A percentile compares a stretch with the other conserved stretches of the same genome.
phyloP scores from a whole-genome alignment of 2,888 invertebrate genomes.

The Sarcophaga caerulescens region DNA sequence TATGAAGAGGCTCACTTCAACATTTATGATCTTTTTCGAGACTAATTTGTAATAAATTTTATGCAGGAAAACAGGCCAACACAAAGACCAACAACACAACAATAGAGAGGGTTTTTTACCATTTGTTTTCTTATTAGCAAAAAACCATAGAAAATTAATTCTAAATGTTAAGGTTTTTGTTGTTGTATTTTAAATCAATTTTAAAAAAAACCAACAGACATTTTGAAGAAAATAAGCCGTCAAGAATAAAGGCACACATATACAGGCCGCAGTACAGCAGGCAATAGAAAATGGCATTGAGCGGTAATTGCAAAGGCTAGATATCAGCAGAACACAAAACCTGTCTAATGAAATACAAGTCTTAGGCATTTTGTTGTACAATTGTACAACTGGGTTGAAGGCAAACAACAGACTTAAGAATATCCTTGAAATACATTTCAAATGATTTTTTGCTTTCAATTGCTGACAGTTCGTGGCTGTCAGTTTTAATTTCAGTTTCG shows the following conservation, averaged over 20 bases:
- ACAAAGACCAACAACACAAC: not conserved
- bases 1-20: not conserved
- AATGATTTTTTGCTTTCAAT: not conserved
- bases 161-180: not conserved
- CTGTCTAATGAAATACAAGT: slow-evolving; percentile 52
- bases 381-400: not conserved
- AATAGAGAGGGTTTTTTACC: not conserved
- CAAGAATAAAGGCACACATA: not conserved
- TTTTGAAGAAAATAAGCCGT: slow-evolving; percentile 12
- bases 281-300: not conserved
- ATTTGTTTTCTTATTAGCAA: no score
- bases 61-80: not conserved
- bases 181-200: not conserved
- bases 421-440: slow-evolving; percentile 1
- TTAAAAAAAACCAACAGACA: not conserved
- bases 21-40: not conserved
- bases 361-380: not conserved
- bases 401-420: not conserved
- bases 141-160: no score
- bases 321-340: slow-evolving; percentile 14
- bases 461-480: not conserved
- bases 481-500: not conserved
- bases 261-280: not conserved
- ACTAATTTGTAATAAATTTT: not conserved
- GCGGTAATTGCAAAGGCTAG: slow-evolving; percentile 6